Evolutionary conservation across 2,113 vertebrate genomes (phyloP).

Genomic region (Hyaena hyaena): DNA sequence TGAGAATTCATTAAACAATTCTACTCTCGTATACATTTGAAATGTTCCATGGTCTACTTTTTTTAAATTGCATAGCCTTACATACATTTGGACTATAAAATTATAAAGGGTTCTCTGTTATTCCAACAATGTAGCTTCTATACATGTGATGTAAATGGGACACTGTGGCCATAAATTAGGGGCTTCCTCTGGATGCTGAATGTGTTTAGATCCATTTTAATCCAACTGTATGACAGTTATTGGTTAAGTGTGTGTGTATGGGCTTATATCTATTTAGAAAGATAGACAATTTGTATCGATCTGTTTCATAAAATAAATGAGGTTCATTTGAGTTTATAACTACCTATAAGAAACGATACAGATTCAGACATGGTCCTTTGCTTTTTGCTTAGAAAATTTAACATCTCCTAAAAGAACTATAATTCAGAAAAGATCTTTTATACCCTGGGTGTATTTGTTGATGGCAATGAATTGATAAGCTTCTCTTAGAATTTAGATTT

Average conservation of each 20-base stretch:
- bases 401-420: constrained; percentile 29
- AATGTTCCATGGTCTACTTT: not conserved
- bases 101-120: not conserved
- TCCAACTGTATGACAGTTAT: not conserved
- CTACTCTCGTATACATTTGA: not conserved
- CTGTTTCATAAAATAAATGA: constrained; percentile 23
- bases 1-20: not conserved
- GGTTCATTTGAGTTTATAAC: constrained; percentile 63
- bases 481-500: constrained; percentile 30
- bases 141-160: not conserved
- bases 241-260: not conserved
- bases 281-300: not conserved
- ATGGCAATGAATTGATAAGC: not conserved
- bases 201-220: constrained; percentile 21
- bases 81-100: constrained; percentile 5
- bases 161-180: not conserved
- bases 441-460: not conserved
- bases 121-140: not conserved
- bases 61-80: not conserved
- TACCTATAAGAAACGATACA: constrained; percentile 42
- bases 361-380: constrained; percentile 14
- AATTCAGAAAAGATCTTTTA: constrained; percentile 53
- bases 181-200: not conserved
- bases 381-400: constrained; percentile 41
- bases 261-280: constrained; percentile 41